phyloP scores from a whole-genome alignment of 1,140 invertebrate genomes.

The Drosophila bocki region DNA sequence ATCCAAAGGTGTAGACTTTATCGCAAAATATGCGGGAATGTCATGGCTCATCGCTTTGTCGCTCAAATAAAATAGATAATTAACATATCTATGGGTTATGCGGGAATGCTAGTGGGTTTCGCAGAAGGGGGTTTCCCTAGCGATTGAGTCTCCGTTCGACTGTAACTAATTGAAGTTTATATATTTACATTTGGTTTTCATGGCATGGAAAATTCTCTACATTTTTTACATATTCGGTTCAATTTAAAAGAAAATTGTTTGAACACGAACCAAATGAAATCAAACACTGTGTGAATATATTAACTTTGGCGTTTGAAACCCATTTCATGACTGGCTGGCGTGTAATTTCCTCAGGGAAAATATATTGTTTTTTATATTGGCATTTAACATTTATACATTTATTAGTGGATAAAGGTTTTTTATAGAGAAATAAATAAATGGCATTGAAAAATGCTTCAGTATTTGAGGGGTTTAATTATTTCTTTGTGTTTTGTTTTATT shows the following conservation, averaged over 20 bases:
- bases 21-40: slow-evolving; percentile 34
- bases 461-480: not conserved
- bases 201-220: not conserved
- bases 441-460: not conserved
- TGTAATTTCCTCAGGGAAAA: slow-evolving; percentile 1
- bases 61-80: slow-evolving; percentile 37
- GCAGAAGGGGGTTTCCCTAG: slow-evolving; percentile 7
- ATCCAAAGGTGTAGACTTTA: slow-evolving; percentile 23
- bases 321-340: slow-evolving; percentile 13
- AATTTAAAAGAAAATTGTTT: slow-evolving; percentile 4
- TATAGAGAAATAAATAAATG: not conserved
- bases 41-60: slow-evolving; percentile 26
- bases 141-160: slow-evolving; percentile 24
- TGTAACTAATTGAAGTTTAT: slow-evolving; percentile 20
- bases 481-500: not conserved
- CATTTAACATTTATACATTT: not conserved
- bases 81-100: slow-evolving; percentile 40
- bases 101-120: slow-evolving; percentile 10
- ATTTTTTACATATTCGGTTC: slow-evolving; percentile 3
- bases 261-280: slow-evolving; percentile 6
- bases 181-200: slow-evolving; percentile 1
- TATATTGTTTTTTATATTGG: not conserved
- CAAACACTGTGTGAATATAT: slow-evolving; percentile 6
- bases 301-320: slow-evolving; percentile 6
- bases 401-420: not conserved